Conservation (phyloP, 2,797 vertebrate genomes). For the Falco concolor region DNA sequence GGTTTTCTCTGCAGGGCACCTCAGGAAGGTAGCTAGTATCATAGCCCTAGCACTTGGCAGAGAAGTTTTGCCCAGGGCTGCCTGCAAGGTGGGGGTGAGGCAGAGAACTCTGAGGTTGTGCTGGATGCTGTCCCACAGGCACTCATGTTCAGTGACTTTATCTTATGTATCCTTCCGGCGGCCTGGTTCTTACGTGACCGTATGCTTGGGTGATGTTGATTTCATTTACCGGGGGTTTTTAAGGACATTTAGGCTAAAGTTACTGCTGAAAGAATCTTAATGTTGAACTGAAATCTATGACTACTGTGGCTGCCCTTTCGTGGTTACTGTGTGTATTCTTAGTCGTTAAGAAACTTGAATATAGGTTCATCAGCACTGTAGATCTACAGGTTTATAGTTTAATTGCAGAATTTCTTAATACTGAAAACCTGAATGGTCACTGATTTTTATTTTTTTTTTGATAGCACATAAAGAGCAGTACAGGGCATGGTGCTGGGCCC, state of each 20-base stretch:
- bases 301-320: accelerated
- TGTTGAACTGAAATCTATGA: accelerated
- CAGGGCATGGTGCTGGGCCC: accelerated
- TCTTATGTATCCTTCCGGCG: neutral
- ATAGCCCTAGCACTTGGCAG: neutral
- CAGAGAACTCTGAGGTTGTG: neutral
- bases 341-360: neutral
- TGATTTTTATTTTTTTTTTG: neutral
- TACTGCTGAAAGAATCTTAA: neutral
- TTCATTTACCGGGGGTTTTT: neutral
- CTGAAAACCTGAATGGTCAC: neutral
- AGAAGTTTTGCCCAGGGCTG: neutral
- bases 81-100: neutral
- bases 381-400: neutral
- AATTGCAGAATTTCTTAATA: neutral
- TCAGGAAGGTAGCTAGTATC: neutral
- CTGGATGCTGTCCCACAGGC: neutral
- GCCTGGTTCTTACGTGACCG: neutral
- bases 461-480: neutral
- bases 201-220: neutral
- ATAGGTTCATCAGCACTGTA: neutral
- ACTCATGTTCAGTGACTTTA: accelerated
- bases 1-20: neutral
- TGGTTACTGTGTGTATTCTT: neutral
- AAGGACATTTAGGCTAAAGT: neutral